Evolutionary conservation across 2,888 invertebrate genomes (phyloP), one percentile per base, ranked within the genome.

Genomic region (Acrobasis consociella): DNA sequence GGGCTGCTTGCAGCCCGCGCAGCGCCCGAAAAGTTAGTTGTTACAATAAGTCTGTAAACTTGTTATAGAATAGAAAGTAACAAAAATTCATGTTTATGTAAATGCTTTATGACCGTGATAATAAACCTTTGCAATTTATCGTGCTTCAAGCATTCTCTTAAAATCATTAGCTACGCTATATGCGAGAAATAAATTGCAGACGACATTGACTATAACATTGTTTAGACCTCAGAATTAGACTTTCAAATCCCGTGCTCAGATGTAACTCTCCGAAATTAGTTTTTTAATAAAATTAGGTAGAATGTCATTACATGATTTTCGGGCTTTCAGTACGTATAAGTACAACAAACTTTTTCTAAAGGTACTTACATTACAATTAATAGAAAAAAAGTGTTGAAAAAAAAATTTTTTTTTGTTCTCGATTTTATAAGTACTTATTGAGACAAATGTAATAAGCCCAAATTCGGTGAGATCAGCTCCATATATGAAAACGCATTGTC

Each of bases 121-220:
- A n/a, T n/a, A 42, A 42, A 42, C 8, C 8, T 22, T 42, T 13
- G 39, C 17, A 22, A 46, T 42, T 42, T 56, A 56, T 42, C 13
- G 22, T 56, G n/a, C 39, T 56, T 56, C 56, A 42, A 56, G 42
- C 42, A 56, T 56, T 42, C 17, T 39, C 55, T 10, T 56, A 42
- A 56, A 56, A 46, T 42, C 22, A 42, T 56, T 56, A 55, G 16
- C 55, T 42, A 56, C 42, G 17, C 56, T 56, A 46, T 56, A 46
- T 22, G 56, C 17, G n/a, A 22, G 39, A 56, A 56, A 46, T 56
- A 56, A 16, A 55, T 53, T 39, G 39, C 15, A 39, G 16, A 13
- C 39, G 16, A 39, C 16, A 55, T 55, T 39, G 55, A 55, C 10
- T 39, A 16, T 16, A 31, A 2, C 31, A 55, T 39, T 16, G n/a